Evolutionary conservation across 2,888 invertebrate genomes (phyloP), one percentile per base, ranked within the genome.

Genomic region (Sphaerophoria rueppellii): DNA sequence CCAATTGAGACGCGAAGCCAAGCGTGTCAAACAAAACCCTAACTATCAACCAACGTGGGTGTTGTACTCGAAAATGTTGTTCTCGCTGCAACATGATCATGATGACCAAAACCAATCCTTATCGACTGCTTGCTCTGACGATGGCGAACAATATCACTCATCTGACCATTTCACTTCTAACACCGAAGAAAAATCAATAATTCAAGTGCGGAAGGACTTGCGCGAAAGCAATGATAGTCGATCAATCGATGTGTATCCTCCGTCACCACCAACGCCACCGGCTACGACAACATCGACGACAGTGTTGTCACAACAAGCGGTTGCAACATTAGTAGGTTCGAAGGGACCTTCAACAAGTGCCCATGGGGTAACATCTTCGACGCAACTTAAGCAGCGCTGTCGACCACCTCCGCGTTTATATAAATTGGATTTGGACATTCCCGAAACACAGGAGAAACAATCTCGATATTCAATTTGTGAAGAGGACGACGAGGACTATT

Each of bases 1-100:
- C 76, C 88, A 89, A 82, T 87, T 87, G 46, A 82, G 88, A 6
- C 87, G 88, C 0, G 88, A 89, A 40, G 82, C 87, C 14, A 89
- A 88, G 40, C 87, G 88, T 6, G 81, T 67, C 43, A 32, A 82
- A 0, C 48, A 32, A n/a, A 82, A 87, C 60, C 88, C 85, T 1
- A 67, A 70, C n/a, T 86, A 82, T 14, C 24, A 63, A 11, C 86
- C 88, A 0, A 87, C 87, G 48, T 89, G 89, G 89, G 75, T 80
- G 9, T 87, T 88, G 50, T 88, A 87, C 65, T 7, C 85, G 12
- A 86, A 87, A n/a, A 88, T 88, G 88, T 63, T 82, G n/a, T 89
- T 89, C 14, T 6, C 58, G 2, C 6, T 88, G 24, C 71, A 32
- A 12, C 9, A 55, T 11, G 43, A 34, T 7, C 9, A 55, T 11